These are phyloP conservation scores for Dryadula phaetusa DNA, from an alignment of 2,888 invertebrate species.

Conservation along the genomic window DNA sequence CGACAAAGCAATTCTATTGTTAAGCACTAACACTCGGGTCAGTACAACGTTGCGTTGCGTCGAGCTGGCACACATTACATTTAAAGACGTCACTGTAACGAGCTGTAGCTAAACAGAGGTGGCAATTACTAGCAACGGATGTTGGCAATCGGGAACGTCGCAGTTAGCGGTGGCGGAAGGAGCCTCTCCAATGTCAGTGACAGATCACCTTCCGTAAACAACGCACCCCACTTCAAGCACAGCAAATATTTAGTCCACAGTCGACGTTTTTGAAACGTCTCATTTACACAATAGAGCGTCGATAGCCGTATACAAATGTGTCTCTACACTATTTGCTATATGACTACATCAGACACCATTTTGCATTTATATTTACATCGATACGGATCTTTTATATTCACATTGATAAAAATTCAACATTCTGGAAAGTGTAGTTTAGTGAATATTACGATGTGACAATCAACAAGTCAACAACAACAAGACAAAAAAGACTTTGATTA, in stretches of 20 bases:
- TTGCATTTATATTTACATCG: not conserved
- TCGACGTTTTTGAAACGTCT: not conserved
- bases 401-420: not conserved
- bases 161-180: slow-evolving; percentile 9
- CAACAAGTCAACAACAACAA: too few relatives aligned
- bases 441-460: too few relatives aligned
- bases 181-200: slow-evolving; percentile 13
- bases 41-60: not conserved
- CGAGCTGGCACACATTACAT: not conserved
- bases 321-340: too few relatives aligned
- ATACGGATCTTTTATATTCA: not conserved
- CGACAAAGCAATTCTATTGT: slow-evolving; percentile 39
- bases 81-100: not conserved
- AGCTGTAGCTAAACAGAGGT: not conserved
- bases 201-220: slow-evolving; percentile 33
- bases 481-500: too few relatives aligned
- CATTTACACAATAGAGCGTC: not conserved
- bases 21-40: slow-evolving; percentile 16
- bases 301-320: not conserved
- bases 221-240: slow-evolving; percentile 10
- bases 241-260: not conserved
- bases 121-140: slow-evolving; percentile 13
- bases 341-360: not conserved
- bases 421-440: too few relatives aligned
- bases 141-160: slow-evolving; percentile 13